phyloP scores from a whole-genome alignment of 2,888 invertebrate genomes.

The Leptarthrus brevirostris region DNA sequence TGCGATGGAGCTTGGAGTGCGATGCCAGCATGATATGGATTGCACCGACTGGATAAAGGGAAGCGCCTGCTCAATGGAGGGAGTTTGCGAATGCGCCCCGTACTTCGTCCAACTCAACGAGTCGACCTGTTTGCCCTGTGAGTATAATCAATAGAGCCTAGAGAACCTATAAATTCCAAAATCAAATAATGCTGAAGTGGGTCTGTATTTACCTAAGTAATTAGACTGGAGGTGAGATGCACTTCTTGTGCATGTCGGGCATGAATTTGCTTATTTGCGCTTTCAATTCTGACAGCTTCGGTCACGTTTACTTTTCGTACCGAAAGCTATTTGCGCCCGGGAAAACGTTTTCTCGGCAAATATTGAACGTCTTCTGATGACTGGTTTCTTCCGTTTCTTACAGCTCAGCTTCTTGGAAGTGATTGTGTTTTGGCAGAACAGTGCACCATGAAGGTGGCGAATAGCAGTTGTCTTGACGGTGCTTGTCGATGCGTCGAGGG shows the following conservation, averaged over 20 bases:
- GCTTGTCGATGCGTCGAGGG: slow-evolving; percentile 87
- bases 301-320: slow-evolving; percentile 32
- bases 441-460: slow-evolving; percentile 88
- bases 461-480: slow-evolving; percentile 86
- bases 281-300: slow-evolving; percentile 33
- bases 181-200: slow-evolving; percentile 22
- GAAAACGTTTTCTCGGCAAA: slow-evolving; percentile 12
- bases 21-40: slow-evolving; percentile 68
- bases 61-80: slow-evolving; percentile 68
- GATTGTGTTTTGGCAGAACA: slow-evolving; percentile 86
- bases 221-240: slow-evolving; percentile 38
- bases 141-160: slow-evolving; percentile 64
- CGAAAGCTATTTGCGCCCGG: not conserved
- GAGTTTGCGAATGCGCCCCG: slow-evolving; percentile 83
- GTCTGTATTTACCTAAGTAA: slow-evolving; percentile 36
- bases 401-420: slow-evolving; percentile 86
- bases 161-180: slow-evolving; percentile 20
- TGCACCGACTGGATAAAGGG: slow-evolving; percentile 67
- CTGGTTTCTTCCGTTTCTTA: slow-evolving; percentile 60
- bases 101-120: slow-evolving; percentile 84
- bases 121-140: slow-evolving; percentile 86
- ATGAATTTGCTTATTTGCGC: slow-evolving; percentile 20
- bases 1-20: slow-evolving; percentile 62
- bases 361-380: slow-evolving; percentile 43
- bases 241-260: not conserved